Base-by-base conservation (phyloP, 1,140 invertebrate species). In the Zeugodacus cucurbitae region DNA sequence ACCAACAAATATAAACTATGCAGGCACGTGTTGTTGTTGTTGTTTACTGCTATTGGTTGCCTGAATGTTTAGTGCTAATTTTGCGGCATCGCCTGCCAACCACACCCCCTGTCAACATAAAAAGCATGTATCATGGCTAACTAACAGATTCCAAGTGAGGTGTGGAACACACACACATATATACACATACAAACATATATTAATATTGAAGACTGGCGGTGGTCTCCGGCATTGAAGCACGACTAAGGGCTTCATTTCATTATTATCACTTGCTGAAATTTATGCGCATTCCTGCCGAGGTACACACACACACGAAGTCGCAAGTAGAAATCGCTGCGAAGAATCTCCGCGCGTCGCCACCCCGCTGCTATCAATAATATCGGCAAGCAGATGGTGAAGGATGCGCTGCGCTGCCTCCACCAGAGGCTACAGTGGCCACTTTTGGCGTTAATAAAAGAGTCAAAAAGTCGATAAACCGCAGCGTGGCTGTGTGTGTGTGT, bases 251-350 rank as follows among this genome's bases (percentile, higher is more conserved):
- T 88, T 88, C 86, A 82, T 82, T 88, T 88, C 85, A 57, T 88
- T 88, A 54, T 17, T 37, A 62, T 87, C 90, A 91, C 90, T 90
- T 89, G 88, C 89, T 70, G 89, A 90, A 92, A 92, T 92, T 92
- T 92, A 92, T 92, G 91, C 89, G 91, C 91, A 92, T 92, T 92
- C 91, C 90, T 86, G 82, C 59, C 62, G 54, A n/a, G 57, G 78
- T 26, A 48, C 54, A 44, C 54, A 87, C 64, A 87, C 54, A 59
- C 54, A 87, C 64, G 70, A 34, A 54, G 20, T 2, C n/a, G 2
- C 87, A n/a, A 48, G 34, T 10, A 82, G 11, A 34, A 48, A 67
- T 22, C 44, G 70, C 10, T 26, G 58, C n/a, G 14, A 7, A 6
- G 58, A 0, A 22, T 26, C n/a, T 6, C 58, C 6, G 22, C 58